Percentiles rank a stretch among this genome's conserved stretches.
Conservation (phyloP, 2,113 vertebrate genomes). For the Cavia aperea region DNA sequence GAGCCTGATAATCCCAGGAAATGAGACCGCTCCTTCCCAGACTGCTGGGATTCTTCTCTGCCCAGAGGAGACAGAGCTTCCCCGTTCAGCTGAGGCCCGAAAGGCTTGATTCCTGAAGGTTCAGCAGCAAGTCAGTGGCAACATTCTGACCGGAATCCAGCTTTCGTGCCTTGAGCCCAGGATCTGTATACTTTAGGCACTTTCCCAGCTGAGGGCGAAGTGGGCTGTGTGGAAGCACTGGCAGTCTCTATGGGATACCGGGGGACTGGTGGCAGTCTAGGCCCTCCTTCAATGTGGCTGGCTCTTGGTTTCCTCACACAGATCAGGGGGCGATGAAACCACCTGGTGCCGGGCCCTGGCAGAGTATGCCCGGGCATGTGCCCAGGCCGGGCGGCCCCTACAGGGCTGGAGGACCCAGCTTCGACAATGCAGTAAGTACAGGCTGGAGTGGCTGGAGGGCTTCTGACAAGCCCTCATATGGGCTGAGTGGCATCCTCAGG, state of each 20-base stretch:
- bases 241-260: neutral
- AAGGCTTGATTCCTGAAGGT: neutral
- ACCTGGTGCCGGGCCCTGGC: constrained; percentile 90
- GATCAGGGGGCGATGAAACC: constrained; percentile 81
- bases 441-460: neutral
- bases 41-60: neutral
- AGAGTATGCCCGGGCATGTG: constrained; percentile 91
- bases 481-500: neutral
- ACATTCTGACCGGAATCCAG: neutral
- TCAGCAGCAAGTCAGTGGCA: neutral
- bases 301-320: constrained; percentile 65
- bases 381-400: constrained; percentile 89
- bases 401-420: constrained; percentile 86
- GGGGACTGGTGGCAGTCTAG: neutral
- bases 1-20: neutral
- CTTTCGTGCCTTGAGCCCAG: neutral
- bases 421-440: constrained; percentile 84
- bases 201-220: neutral
- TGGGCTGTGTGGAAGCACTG: neutral
- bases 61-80: neutral
- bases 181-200: neutral
- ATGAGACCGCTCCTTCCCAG: neutral
- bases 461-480: neutral
- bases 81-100: neutral
- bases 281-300: neutral